Conservation (phyloP, 2,888 invertebrate species). For the Craniophora ligustri region DNA sequence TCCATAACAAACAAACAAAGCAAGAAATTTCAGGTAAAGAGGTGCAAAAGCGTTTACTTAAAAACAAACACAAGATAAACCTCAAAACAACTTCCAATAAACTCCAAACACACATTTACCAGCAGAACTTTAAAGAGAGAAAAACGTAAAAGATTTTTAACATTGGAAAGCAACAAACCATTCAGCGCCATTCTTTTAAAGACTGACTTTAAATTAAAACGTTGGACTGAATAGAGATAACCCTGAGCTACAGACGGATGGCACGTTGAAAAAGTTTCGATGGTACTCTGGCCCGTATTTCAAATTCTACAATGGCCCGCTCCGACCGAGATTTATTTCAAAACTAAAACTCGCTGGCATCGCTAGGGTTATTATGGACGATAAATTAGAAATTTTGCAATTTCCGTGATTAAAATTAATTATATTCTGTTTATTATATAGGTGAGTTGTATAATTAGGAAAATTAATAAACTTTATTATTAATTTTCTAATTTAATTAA, state of each 20-base stretch:
- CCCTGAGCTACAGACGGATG: slow-evolving; percentile 49
- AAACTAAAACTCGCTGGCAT: slow-evolving; percentile 51
- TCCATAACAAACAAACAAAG: background rate
- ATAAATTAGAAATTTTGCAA: slow-evolving; percentile 56
- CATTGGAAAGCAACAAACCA: slow-evolving; percentile 32
- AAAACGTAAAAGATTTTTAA: slow-evolving; percentile 23
- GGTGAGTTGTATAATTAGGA: slow-evolving; percentile 39
- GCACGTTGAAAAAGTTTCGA: slow-evolving; percentile 67
- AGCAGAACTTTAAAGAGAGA: slow-evolving; percentile 17
- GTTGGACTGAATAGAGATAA: slow-evolving; percentile 40
- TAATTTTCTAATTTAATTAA: no score
- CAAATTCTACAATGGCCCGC: slow-evolving; percentile 60
- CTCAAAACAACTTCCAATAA: slow-evolving; percentile 22
- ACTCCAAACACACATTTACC: slow-evolving; percentile 19
- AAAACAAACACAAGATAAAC: background rate
- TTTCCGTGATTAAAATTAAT: slow-evolving; percentile 51
- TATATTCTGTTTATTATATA: slow-evolving; percentile 31
- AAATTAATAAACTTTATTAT: no score
- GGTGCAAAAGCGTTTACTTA: background rate
- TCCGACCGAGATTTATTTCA: slow-evolving; percentile 54
- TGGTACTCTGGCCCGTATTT: slow-evolving; percentile 63
- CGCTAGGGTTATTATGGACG: slow-evolving; percentile 48
- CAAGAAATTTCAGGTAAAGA: no score
- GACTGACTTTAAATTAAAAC: slow-evolving; percentile 54
- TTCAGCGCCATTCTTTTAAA: slow-evolving; percentile 33